These are phyloP conservation scores for Rhodophaea formosa DNA, from an alignment of 2,888 invertebrate species.

Conservation along the genomic window DNA sequence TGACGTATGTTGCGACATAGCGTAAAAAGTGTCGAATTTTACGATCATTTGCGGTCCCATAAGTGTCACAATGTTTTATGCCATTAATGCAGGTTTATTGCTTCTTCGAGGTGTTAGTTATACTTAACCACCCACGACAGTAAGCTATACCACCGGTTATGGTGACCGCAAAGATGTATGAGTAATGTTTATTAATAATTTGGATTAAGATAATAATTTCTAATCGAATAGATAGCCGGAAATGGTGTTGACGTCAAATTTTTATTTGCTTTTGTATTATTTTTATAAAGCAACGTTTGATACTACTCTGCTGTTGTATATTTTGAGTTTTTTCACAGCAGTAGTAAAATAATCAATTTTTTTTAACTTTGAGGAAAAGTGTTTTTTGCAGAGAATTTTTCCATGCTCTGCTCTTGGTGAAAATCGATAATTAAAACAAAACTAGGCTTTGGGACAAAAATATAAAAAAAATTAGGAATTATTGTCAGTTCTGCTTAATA, in stretches of 20 bases:
- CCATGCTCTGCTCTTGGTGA: no score
- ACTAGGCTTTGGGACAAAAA: no score
- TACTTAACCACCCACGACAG: slow-evolving; percentile 10
- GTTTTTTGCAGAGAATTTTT: no score
- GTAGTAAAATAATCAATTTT: no score
- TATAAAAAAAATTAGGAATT: no score
- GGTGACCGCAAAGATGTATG: neutral
- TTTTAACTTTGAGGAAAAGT: no score
- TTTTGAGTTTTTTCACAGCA: no score
- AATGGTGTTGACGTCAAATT: neutral
- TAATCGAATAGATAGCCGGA: neutral
- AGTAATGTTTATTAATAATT: neutral
- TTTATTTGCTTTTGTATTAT: neutral
- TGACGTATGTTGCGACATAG: slow-evolving; percentile 33
- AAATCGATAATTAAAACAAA: no score
- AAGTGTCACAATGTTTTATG: slow-evolving; percentile 49
- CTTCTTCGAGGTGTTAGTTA: slow-evolving; percentile 35
- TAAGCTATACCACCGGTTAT: neutral
- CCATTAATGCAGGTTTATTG: slow-evolving; percentile 45
- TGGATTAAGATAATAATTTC: neutral
- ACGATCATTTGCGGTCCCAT: slow-evolving; percentile 52
- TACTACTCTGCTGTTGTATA: no score
- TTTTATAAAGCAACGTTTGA: neutral
- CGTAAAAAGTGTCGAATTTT: slow-evolving; percentile 49
- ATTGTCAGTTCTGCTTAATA: no score